Evolutionary conservation across 2,113 vertebrate species (phyloP).

Genomic region (Tichodroma muraria): DNA sequence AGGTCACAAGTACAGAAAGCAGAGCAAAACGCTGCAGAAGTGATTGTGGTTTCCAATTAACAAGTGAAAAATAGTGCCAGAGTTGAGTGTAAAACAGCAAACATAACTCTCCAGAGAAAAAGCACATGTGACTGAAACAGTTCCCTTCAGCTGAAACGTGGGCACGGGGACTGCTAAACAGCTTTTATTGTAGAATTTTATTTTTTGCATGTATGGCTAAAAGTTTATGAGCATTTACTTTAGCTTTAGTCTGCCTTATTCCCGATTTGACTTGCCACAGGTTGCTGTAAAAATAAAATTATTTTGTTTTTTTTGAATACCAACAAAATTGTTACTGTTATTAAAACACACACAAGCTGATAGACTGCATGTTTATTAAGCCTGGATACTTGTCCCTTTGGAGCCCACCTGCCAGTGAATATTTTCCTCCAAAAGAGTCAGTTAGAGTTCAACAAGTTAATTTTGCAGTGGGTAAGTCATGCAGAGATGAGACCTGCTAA

Average conservation of each 20-base stretch:
- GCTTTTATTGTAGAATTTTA: constrained; percentile 20
- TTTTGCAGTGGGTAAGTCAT: not conserved
- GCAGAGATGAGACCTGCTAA: not conserved
- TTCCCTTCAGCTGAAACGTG: constrained; percentile 9
- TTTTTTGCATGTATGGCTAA: constrained; percentile 40
- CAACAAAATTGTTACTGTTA: not conserved
- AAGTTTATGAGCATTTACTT: constrained; percentile 39
- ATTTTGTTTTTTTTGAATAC: not conserved
- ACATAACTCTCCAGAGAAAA: constrained; percentile 2
- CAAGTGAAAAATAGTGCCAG: not conserved
- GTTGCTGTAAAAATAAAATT: constrained; percentile 29
- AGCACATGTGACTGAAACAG: not conserved
- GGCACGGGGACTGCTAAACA: constrained; percentile 2
- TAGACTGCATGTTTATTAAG: not conserved
- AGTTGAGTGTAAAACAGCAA: constrained; percentile 11
- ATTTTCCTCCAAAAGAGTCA: not conserved
- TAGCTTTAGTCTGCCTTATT: not conserved
- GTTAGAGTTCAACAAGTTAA: not conserved
- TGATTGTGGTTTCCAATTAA: constrained; percentile 3
- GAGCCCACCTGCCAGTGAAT: not conserved
- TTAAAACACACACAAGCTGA: constrained; percentile 17
- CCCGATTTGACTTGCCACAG: not conserved
- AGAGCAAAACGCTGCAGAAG: not conserved
- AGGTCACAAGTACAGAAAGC: not conserved
- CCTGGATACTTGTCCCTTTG: not conserved